These are phyloP conservation scores for Mythimna ferrago DNA, from an alignment of 2,888 invertebrate genomes.

Conservation along the genomic window DNA sequence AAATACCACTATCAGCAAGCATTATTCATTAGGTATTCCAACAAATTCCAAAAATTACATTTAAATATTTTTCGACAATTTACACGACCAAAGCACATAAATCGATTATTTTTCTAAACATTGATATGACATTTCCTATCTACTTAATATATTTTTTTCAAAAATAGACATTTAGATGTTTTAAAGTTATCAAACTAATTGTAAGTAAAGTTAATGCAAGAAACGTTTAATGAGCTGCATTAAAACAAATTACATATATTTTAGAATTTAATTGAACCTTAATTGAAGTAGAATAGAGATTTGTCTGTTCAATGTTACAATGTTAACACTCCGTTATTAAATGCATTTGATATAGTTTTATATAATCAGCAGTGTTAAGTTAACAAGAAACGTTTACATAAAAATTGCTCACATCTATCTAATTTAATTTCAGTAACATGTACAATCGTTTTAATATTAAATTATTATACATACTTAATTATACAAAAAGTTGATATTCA, in stretches of 20 bases:
- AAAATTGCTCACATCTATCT: constrained; percentile 49
- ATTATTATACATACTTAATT: constrained; percentile 54
- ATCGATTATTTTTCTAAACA: constrained; percentile 10
- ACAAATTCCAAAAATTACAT: constrained; percentile 1
- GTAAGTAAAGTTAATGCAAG: neutral
- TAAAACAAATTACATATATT: neutral
- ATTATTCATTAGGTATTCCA: neutral
- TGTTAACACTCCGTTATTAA: constrained; percentile 57
- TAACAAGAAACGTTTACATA: constrained; percentile 51
- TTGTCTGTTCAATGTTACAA: constrained; percentile 48
- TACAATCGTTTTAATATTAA: constrained; percentile 52
- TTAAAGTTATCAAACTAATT: neutral
- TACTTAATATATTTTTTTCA: constrained; percentile 38
- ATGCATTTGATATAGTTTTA: constrained; percentile 55
- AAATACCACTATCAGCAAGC: constrained; percentile 4
- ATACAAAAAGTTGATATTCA: constrained; percentile 65
- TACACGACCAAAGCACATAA: constrained; percentile 23
- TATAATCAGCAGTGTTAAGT: constrained; percentile 39
- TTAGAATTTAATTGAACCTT: constrained; percentile 9
- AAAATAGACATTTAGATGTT: constrained; percentile 43
- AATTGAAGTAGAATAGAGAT: constrained; percentile 59
- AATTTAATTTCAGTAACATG: constrained; percentile 47
- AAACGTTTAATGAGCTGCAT: constrained; percentile 1
- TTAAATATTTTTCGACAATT: neutral
- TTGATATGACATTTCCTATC: constrained; percentile 60